Evolutionary conservation across 64 coral and sea anemone species (phyloP), one percentile per base, ranked within the genome.

Genomic region (Stylophora pistillata): DNA sequence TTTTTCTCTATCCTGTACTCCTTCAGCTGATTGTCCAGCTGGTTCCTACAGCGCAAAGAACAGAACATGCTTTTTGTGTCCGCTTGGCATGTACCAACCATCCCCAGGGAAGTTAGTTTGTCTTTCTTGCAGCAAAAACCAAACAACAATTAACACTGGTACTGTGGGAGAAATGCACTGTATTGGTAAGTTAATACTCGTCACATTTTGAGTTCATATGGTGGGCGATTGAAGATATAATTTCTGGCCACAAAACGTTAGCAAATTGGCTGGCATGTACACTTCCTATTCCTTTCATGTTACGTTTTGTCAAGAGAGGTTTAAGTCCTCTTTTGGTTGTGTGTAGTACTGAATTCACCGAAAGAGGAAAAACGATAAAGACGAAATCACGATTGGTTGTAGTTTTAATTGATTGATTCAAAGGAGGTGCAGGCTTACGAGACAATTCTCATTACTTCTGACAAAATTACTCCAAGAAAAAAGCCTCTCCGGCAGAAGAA

Each of bases 21-120:
- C 16, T 73, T 56, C 18, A 78, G 75, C 75, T 15, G 53, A 78
- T 25, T 78, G 75, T 56, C 47, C 75, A 13, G 53, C 75, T 27
- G 75, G 75, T 56, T 78, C 53, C 12, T 78, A 78, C 75, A 78
- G 75, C 2, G 4, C 23, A 26, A 12, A 78, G 23, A 56, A 78
- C 23, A 23, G 10, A 52, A 78, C 23, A 0, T 78, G 75, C 52
- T 53, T n/a, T 78, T 52, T 55, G 15, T 78, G 75, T 78, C 75
- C 75, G 15, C 75, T 56, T 78, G 75, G 75, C 1, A 78, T 53
- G 13, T 78, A 78, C n/a, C 75, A 78, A 78, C 52, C 75, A 27
- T 23, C 23, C 10, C 75, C 10, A n/a, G 75, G 75, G 13, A 52
- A 25, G 9, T 21, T 18, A 15, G 55, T 52, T 27, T 78, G 75